Evolutionary conservation across 2,113 vertebrate genomes (phyloP), one percentile per base, ranked within the genome.

Genomic region (Desmodus rotundus): DNA sequence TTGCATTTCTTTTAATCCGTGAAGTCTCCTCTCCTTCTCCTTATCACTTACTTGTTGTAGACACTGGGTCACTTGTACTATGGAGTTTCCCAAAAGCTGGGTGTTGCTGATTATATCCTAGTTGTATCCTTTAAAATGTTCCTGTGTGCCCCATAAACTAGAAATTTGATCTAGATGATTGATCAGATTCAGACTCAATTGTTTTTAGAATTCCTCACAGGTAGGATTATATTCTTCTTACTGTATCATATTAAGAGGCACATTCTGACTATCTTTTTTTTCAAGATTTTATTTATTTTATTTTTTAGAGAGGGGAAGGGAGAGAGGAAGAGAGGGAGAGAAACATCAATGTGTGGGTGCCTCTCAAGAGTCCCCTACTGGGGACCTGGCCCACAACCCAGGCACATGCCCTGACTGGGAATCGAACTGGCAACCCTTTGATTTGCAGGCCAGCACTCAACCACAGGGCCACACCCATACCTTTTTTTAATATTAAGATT

Each of bases 101-200:
- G 67, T 92, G 89, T 87, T 90, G 24, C 45, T 87, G 38, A 82
- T 65, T 89, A 61, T 22, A 87, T 77, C 12, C 13, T 76, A 82
- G 36, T 47, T 82, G 16, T 16, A 65, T 36, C n/a, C 38, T 90
- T 96, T 90, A 93, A 97, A 93, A 90, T 77, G 17, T 92, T 77
- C 31, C 52, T 90, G 45, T 61, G 36, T 63, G 19, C 58, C 80
- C n/a, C 70, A 20, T 56, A 94, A 97, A 86, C 36, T 73, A 87
- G 38, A 36, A 85, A 88, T 93, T 63, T 94, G 26, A 96, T 70
- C 28, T 65, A 80, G 47, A 74, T 76, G 47, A 81, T 19, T 90
- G 28, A 50, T 83, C 47, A 84, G 15, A 88, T 91, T 93, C 82
- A 68, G 33, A 78, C 70, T 92, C 8, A 92, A 56, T 11, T 50